phyloP scores from a whole-genome alignment of 2,797 vertebrate species.

The Chiropotes sagulatus region DNA sequence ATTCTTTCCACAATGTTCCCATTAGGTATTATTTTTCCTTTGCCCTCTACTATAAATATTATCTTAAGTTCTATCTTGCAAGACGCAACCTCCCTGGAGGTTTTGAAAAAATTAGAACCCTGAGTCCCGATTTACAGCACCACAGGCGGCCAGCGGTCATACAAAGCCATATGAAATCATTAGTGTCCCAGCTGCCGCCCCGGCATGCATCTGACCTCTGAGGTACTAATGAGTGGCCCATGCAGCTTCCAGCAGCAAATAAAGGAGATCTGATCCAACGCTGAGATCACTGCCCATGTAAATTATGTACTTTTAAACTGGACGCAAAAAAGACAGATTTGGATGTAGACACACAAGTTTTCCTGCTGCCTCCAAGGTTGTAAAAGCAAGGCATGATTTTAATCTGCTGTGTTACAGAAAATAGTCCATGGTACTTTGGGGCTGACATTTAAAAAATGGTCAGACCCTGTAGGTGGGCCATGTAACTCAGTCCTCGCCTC shows the following conservation, averaged over 20 bases:
- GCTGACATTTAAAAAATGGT: neutral
- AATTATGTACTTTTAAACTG: conserved; percentile 37
- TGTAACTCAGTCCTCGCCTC: conserved; percentile 35
- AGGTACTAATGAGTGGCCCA: conserved; percentile 81
- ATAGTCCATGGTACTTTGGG: too few relatives aligned
- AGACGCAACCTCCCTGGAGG: conserved; percentile 42
- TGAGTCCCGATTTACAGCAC: conserved; percentile 80
- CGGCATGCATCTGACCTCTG: conserved; percentile 81
- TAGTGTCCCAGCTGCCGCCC: conserved; percentile 84
- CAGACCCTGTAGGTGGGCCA: conserved; percentile 19
- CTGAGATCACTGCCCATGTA: conserved; percentile 51
- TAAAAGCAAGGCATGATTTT: neutral
- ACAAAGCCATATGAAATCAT: conserved; percentile 84
- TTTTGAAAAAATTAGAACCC: conserved; percentile 80
- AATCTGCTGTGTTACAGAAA: neutral
- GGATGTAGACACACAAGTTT: neutral
- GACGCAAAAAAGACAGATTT: neutral
- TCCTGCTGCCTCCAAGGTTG: neutral
- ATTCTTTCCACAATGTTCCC: neutral
- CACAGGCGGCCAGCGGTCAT: conserved; percentile 79
- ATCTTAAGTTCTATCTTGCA: conserved; percentile 51
- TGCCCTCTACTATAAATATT: conserved; percentile 41
- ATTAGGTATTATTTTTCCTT: conserved; percentile 7
- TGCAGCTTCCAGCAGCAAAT: conserved; percentile 82
- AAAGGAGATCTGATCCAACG: conserved; percentile 77